Conservation (phyloP, 1,140 invertebrate genomes). For the Drosophila littoralis region DNA sequence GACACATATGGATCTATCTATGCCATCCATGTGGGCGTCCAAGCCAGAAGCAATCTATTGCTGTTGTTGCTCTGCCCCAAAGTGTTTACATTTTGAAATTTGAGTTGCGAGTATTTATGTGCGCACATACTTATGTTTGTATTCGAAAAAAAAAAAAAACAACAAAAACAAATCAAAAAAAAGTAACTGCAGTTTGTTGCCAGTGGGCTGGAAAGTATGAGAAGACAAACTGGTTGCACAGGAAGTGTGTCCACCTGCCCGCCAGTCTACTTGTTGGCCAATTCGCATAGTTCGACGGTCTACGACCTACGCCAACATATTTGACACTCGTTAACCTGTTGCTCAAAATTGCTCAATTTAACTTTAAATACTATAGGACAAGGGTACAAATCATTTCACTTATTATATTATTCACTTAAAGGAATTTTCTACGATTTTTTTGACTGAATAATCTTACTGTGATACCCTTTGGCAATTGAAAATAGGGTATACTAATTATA, state of each 20-base stretch:
- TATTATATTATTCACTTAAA: too few relatives aligned
- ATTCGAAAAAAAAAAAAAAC: slow-evolving; percentile 10
- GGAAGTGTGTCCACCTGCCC: slow-evolving; percentile 61
- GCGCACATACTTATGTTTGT: slow-evolving; percentile 4
- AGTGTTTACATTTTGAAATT: slow-evolving; percentile 72
- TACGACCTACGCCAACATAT: slow-evolving; percentile 73
- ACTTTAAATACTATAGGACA: too few relatives aligned
- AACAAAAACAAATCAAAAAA: slow-evolving; percentile 9
- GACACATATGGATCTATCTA: slow-evolving; percentile 43
- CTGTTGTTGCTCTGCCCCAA: slow-evolving; percentile 33
- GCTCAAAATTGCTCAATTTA: slow-evolving; percentile 19
- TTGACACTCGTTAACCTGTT: slow-evolving; percentile 46
- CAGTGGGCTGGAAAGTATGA: slow-evolving; percentile 27
- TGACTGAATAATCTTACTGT: too few relatives aligned
- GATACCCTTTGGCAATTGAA: too few relatives aligned
- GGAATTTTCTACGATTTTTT: too few relatives aligned
- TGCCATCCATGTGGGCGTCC: slow-evolving; percentile 67
- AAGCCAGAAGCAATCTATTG: slow-evolving; percentile 52
- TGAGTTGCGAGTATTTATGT: slow-evolving; percentile 47
- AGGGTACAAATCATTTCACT: too few relatives aligned
- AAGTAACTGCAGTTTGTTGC: slow-evolving; percentile 14
- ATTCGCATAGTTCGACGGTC: slow-evolving; percentile 68
- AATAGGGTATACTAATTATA: too few relatives aligned
- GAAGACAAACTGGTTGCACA: slow-evolving; percentile 56
- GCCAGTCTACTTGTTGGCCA: slow-evolving; percentile 61